These are phyloP conservation scores for Dryoscopus gambensis DNA, from an alignment of 2,113 vertebrate species.

Conservation along the genomic window DNA sequence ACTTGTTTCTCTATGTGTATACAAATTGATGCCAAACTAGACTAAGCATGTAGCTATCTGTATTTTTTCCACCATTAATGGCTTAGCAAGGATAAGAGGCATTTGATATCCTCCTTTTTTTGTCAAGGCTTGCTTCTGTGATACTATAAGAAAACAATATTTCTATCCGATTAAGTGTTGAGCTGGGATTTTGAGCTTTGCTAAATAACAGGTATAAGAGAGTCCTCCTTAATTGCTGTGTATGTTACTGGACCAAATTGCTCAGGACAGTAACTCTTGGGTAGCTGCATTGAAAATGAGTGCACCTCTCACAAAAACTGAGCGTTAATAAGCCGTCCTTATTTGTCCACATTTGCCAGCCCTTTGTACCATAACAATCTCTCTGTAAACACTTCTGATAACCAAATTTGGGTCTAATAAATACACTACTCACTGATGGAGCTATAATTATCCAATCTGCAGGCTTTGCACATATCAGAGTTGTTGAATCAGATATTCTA, in stretches of 20 bases:
- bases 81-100: neutral
- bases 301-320: neutral
- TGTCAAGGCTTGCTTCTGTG: neutral
- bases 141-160: neutral
- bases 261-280: neutral
- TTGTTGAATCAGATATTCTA: constrained; percentile 52
- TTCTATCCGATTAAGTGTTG: neutral
- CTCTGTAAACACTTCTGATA: neutral
- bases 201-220: neutral
- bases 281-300: neutral
- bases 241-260: neutral
- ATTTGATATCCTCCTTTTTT: neutral
- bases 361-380: neutral
- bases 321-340: neutral
- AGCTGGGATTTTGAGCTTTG: neutral
- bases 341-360: neutral
- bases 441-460: constrained; percentile 55
- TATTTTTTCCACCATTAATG: neutral
- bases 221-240: neutral
- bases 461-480: constrained; percentile 44
- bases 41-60: neutral
- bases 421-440: constrained; percentile 35
- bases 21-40: neutral
- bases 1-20: neutral
- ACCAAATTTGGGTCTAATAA: constrained; percentile 47